These are phyloP conservation scores for Micronycteris hirsuta DNA, from an alignment of 2,113 vertebrate genomes.

Conservation along the genomic window DNA sequence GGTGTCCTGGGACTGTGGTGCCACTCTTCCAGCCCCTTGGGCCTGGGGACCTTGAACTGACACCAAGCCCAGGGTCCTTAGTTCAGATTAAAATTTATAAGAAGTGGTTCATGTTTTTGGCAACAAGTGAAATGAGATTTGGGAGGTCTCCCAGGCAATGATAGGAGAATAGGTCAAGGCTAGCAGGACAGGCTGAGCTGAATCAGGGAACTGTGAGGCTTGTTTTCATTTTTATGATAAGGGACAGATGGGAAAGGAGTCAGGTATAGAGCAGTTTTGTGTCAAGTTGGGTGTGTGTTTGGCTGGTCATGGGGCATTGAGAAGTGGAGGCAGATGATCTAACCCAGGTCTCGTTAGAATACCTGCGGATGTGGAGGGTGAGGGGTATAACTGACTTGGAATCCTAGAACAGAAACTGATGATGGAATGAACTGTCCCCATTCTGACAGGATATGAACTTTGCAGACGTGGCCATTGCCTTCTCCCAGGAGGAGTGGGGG, in stretches of 20 bases:
- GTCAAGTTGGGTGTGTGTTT: background rate
- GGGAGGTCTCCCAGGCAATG: background rate
- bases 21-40: too few species aligned
- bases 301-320: background rate
- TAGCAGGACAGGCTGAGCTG: background rate
- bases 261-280: background rate
- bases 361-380: background rate
- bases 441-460: background rate
- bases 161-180: background rate
- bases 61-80: background rate
- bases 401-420: background rate
- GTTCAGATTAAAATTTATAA: background rate
- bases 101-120: background rate
- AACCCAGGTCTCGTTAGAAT: background rate
- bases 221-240: background rate
- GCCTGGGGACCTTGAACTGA: background rate
- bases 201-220: background rate
- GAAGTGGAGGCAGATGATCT: background rate
- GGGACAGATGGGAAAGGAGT: background rate
- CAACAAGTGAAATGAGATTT: background rate
- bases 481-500: conserved; percentile 54
- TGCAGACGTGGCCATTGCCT: conserved; percentile 39
- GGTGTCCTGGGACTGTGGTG: background rate
- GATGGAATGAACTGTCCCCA: background rate
- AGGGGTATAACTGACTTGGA: background rate